Evolutionary conservation across 2,888 invertebrate genomes (phyloP).

Genomic region (Elysia crispata): DNA sequence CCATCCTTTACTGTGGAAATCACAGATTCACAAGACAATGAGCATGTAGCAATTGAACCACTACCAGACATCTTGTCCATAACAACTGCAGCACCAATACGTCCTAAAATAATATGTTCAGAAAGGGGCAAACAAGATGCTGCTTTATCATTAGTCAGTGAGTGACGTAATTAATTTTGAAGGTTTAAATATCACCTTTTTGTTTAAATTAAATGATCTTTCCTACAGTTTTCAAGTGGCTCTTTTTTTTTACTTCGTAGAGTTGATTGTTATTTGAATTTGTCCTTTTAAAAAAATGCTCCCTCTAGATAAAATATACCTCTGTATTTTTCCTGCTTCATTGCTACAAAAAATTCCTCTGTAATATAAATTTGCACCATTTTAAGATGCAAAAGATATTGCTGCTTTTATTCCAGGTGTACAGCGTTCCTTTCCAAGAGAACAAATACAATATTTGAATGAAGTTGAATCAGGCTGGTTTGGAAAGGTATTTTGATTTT

Average conservation of each 20-base stretch:
- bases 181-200: not conserved
- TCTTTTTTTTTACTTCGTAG: too few relatives aligned
- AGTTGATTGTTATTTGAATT: too few relatives aligned
- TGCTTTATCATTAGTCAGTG: slow-evolving; percentile 64
- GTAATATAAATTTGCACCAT: not conserved
- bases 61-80: slow-evolving; percentile 71
- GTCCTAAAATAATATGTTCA: slow-evolving; percentile 64
- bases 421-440: slow-evolving; percentile 82
- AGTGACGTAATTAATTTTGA: slow-evolving; percentile 42
- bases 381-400: not conserved
- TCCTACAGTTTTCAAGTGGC: too few relatives aligned
- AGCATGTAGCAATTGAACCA: slow-evolving; percentile 67
- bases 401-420: slow-evolving; percentile 53
- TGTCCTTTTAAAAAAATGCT: too few relatives aligned
- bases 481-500: slow-evolving; percentile 81
- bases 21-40: slow-evolving; percentile 22
- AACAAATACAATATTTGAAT: slow-evolving; percentile 87
- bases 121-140: slow-evolving; percentile 61
- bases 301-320: too few relatives aligned
- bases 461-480: slow-evolving; percentile 92
- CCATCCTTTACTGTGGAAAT: slow-evolving; percentile 49
- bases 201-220: too few relatives aligned
- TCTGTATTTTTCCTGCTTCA: too few relatives aligned
- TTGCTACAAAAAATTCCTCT: too few relatives aligned
- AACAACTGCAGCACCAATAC: slow-evolving; percentile 57